Evolutionary conservation across 2,113 vertebrate genomes (phyloP).

Genomic region (Tyrannus savana): DNA sequence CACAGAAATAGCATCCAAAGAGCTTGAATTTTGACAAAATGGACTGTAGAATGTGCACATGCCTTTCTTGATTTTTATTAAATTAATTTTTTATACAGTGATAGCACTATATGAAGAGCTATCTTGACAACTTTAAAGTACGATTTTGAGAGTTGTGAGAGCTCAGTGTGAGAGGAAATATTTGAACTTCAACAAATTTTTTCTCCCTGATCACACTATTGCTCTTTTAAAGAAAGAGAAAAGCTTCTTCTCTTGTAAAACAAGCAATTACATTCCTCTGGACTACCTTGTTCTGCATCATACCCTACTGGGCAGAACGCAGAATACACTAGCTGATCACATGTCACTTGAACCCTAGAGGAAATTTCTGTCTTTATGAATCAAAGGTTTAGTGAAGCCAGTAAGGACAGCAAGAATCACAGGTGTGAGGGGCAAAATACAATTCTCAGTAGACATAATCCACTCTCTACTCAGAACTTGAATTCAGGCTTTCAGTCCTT

Average conservation of each 20-base stretch:
- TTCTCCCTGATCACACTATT: neutral
- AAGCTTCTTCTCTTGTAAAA: neutral
- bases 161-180: neutral
- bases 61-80: neutral
- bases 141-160: neutral
- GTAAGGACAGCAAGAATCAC: neutral
- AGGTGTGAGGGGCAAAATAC: rapidly evolving
- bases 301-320: neutral
- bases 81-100: neutral
- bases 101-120: neutral
- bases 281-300: neutral
- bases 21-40: neutral
- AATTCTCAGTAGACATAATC: neutral
- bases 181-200: neutral
- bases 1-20: neutral
- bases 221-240: neutral
- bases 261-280: neutral
- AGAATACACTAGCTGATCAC: neutral
- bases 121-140: neutral
- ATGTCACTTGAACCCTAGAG: neutral
- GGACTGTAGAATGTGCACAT: neutral
- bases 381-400: conserved; percentile 1
- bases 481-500: neutral
- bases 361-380: conserved; percentile 3
- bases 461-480: neutral